These are phyloP conservation scores for Cheiracanthium punctorium DNA, from an alignment of 2,888 invertebrate genomes.

Conservation along the genomic window DNA sequence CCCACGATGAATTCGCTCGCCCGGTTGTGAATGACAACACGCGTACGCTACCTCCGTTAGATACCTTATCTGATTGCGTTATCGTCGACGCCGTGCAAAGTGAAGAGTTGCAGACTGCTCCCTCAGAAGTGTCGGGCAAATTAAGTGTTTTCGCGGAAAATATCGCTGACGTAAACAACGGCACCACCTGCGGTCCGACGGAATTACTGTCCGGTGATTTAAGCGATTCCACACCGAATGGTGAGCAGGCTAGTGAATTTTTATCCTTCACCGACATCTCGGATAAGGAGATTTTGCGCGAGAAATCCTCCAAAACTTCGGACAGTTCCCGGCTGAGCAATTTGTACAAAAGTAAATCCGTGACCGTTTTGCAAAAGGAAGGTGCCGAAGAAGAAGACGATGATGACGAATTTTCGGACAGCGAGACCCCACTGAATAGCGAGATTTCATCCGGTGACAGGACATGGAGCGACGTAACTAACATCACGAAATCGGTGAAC, in stretches of 20 bases:
- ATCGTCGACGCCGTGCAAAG: not conserved
- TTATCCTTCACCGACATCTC: too few relatives aligned
- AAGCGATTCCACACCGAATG: too few relatives aligned
- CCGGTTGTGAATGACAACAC: constrained; percentile 20
- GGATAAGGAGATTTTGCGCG: too few relatives aligned
- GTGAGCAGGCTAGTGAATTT: too few relatives aligned
- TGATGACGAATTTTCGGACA: not conserved
- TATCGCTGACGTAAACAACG: too few relatives aligned
- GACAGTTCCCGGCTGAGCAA: not conserved
- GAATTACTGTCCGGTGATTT: too few relatives aligned
- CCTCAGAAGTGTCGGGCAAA: not conserved
- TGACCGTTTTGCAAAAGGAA: not conserved
- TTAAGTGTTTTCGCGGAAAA: not conserved
- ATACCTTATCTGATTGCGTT: not conserved
- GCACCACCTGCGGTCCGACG: too few relatives aligned
- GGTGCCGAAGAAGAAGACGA: not conserved
- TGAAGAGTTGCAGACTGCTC: not conserved
- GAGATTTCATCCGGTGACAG: not conserved
- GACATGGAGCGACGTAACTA: too few relatives aligned
- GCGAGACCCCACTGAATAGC: not conserved
- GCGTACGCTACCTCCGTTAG: not conserved
- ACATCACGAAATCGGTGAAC: too few relatives aligned
- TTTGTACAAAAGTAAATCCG: constrained; percentile 6
- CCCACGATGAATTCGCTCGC: constrained; percentile 16
- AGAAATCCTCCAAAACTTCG: not conserved